Percentiles rank a stretch among this genome's conserved stretches.
Conservation (phyloP, 2,113 vertebrate species). For the Nothoprocta pentlandii region DNA sequence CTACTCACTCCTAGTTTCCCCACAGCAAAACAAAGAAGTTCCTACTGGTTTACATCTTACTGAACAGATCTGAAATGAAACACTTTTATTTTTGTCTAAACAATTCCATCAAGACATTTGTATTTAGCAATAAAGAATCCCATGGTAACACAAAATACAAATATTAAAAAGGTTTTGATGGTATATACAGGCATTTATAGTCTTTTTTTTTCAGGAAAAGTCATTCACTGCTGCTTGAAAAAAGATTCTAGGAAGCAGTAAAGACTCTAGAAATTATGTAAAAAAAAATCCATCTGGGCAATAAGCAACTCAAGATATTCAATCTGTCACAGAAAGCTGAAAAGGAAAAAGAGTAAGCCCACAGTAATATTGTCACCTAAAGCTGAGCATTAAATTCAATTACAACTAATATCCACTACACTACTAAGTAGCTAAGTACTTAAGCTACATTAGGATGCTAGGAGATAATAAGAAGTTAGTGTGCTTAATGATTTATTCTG, state of each 20-base stretch:
- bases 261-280: neutral
- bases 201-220: neutral
- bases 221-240: fast-evolving
- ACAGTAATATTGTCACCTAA: neutral
- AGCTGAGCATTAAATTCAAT: slow-evolving; percentile 32
- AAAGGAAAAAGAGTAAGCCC: neutral
- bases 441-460: neutral
- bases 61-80: neutral
- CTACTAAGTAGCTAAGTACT: slow-evolving; percentile 19
- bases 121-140: neutral
- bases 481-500: slow-evolving; percentile 28
- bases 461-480: neutral
- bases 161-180: neutral
- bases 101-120: neutral
- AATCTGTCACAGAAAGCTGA: neutral
- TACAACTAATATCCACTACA: slow-evolving; percentile 18
- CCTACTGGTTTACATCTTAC: neutral
- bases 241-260: neutral
- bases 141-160: neutral
- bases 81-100: neutral
- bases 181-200: neutral
- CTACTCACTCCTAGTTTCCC: neutral
- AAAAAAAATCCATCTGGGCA: neutral
- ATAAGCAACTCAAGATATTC: neutral
- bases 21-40: neutral